Conservation (phyloP, 2,113 vertebrate genomes). For the Solenodon paradoxus region DNA sequence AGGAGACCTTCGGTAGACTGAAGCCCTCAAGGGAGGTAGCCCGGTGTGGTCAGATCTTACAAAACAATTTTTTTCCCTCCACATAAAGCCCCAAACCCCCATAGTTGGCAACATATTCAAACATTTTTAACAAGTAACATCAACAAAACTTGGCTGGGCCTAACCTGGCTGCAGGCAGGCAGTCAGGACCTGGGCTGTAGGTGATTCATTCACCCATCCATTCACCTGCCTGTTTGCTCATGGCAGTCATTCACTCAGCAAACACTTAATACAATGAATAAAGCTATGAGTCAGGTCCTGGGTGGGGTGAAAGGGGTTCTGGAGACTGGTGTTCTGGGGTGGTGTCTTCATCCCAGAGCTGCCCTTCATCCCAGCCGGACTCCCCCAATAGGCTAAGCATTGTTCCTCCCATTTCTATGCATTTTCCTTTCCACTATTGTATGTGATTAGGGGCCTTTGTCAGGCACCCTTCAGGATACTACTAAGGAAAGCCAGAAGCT, state of each 20-base stretch:
- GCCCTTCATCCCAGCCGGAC: not conserved
- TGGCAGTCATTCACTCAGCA: not conserved
- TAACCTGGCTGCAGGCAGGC: not conserved
- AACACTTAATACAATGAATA: conserved; percentile 26
- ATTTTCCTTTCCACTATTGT: conserved; percentile 41
- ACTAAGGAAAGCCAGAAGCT: conserved; percentile 79
- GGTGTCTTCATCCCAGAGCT: not conserved
- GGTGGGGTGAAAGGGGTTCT: conserved; percentile 31
- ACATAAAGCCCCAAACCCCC: not conserved
- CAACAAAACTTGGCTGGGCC: not conserved
- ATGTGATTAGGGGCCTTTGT: conserved; percentile 71
- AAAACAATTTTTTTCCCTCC: not conserved
- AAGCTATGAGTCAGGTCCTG: conserved; percentile 33
- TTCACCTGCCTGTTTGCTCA: conserved; percentile 3
- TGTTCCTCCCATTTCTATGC: conserved; percentile 49
- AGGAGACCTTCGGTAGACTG: not conserved
- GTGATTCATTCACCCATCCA: conserved; percentile 32
- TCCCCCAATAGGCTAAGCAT: not conserved
- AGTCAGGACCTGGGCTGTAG: not conserved
- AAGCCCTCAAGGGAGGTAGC: not conserved
- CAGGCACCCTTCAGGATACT: conserved; percentile 75
- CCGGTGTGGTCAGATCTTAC: not conserved
- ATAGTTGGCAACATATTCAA: not conserved
- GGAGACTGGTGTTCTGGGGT: not conserved
- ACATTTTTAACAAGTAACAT: not conserved